Evolutionary conservation across 2,888 invertebrate species (phyloP).

Genomic region (Lissocephala sabroskyi): DNA sequence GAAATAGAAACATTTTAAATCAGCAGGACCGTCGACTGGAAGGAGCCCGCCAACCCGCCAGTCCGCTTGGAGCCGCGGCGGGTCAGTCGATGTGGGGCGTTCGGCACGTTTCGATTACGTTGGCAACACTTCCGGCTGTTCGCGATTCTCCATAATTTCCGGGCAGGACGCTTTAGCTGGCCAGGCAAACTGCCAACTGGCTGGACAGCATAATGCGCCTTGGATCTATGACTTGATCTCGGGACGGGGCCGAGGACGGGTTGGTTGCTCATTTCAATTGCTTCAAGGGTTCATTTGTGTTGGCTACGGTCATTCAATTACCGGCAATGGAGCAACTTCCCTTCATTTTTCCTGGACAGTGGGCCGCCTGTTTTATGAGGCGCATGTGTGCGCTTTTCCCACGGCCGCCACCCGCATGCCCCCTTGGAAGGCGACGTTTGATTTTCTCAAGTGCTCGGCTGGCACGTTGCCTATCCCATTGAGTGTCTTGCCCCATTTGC

Average conservation of each 20-base stretch:
- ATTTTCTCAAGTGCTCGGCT: conserved; percentile 41
- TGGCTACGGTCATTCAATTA: conserved; percentile 46
- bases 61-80: too few species aligned
- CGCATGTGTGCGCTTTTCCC: conserved; percentile 1
- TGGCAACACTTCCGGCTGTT: conserved; percentile 54
- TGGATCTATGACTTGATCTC: conserved; percentile 4
- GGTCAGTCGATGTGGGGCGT: too few species aligned
- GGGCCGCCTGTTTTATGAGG: neutral
- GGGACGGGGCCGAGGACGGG: too few species aligned
- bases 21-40: conserved; percentile 21
- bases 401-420: conserved; percentile 1
- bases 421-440: conserved; percentile 29
- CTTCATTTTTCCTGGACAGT: neutral
- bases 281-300: conserved; percentile 55
- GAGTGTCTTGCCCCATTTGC: neutral
- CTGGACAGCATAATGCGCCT: conserved; percentile 11
- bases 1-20: conserved; percentile 50
- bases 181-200: conserved; percentile 52
- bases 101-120: conserved; percentile 58
- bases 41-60: too few species aligned
- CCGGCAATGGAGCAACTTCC: conserved; percentile 39
- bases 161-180: conserved; percentile 6
- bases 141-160: conserved; percentile 59
- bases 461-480: conserved; percentile 38
- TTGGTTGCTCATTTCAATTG: conserved; percentile 34